phyloP scores from a whole-genome alignment of 2,797 vertebrate genomes.

The Coluber constrictor region DNA sequence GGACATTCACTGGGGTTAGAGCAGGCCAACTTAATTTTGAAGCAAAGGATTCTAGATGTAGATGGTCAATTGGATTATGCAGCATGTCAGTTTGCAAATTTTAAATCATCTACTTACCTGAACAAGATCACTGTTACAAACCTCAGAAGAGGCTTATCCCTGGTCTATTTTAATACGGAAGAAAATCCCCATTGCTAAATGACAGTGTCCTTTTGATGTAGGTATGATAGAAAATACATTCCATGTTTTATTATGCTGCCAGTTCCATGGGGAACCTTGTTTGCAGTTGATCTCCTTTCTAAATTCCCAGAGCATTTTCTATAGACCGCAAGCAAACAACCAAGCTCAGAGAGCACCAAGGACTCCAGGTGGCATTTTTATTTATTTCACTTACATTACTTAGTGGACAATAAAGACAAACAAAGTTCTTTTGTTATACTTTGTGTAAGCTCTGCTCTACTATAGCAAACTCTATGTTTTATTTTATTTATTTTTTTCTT shows the following conservation, averaged over 20 bases:
- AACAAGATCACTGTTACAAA: background rate
- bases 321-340: background rate
- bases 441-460: background rate
- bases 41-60: background rate
- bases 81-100: background rate
- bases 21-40: background rate
- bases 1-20: background rate
- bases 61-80: background rate
- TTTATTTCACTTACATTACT: background rate
- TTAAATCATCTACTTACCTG: background rate
- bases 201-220: background rate
- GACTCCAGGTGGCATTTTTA: background rate
- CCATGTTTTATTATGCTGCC: background rate
- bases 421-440: background rate
- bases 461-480: background rate
- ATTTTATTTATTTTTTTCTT: background rate
- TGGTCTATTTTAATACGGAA: background rate
- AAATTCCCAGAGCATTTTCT: background rate
- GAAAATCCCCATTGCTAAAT: background rate
- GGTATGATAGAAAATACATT: background rate
- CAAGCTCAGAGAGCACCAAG: background rate
- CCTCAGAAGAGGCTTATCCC: background rate
- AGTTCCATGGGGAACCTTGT: background rate
- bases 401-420: background rate
- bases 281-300: background rate